Percentiles rank a stretch among this genome's conserved stretches.
These are phyloP conservation scores for Drosophila testacea DNA, from an alignment of 2,888 invertebrate genomes.

Conservation along the genomic window DNA sequence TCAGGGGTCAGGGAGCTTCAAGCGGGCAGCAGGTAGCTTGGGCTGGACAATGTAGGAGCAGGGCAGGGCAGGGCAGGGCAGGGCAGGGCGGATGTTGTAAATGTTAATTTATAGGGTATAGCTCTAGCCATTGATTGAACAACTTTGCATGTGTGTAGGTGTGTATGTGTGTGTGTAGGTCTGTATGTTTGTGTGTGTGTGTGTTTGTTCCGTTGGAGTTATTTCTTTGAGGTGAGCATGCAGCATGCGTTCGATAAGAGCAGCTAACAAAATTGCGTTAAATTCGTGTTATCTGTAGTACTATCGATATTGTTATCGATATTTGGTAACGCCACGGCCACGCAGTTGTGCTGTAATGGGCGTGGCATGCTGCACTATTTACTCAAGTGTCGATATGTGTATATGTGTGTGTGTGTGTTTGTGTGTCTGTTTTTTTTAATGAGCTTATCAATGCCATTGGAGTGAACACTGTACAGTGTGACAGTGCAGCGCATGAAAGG, in stretches of 20 bases:
- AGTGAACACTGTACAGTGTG: slow-evolving; percentile 19
- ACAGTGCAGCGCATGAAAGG: slow-evolving; percentile 31
- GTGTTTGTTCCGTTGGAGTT: slow-evolving; percentile 7
- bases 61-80: neutral
- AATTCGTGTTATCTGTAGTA: slow-evolving; percentile 43
- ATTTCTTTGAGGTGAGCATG: slow-evolving; percentile 27
- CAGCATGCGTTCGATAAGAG: slow-evolving; percentile 56
- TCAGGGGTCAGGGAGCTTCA: neutral
- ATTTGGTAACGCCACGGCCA: slow-evolving; percentile 32
- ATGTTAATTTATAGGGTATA: slow-evolving; percentile 11
- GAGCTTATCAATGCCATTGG: slow-evolving; percentile 44
- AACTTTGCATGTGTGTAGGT: slow-evolving; percentile 31
- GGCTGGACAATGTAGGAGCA: slow-evolving; percentile 1
- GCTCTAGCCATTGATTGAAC: slow-evolving; percentile 36
- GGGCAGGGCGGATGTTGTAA: slow-evolving; percentile 3
- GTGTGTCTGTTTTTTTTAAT: slow-evolving; percentile 26
- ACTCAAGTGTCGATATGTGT: slow-evolving; percentile 21
- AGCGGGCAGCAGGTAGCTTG: slow-evolving; percentile 1
- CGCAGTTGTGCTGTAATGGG: slow-evolving; percentile 20
- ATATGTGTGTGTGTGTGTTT: slow-evolving; percentile 23
- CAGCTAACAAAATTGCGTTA: slow-evolving; percentile 39
- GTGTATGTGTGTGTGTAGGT: slow-evolving; percentile 9
- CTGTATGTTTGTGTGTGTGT: neutral
- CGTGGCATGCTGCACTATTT: slow-evolving; percentile 39
- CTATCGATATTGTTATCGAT: slow-evolving; percentile 33